Conservation (phyloP, 2,113 vertebrate genomes). For the Poecile atricapillus region DNA sequence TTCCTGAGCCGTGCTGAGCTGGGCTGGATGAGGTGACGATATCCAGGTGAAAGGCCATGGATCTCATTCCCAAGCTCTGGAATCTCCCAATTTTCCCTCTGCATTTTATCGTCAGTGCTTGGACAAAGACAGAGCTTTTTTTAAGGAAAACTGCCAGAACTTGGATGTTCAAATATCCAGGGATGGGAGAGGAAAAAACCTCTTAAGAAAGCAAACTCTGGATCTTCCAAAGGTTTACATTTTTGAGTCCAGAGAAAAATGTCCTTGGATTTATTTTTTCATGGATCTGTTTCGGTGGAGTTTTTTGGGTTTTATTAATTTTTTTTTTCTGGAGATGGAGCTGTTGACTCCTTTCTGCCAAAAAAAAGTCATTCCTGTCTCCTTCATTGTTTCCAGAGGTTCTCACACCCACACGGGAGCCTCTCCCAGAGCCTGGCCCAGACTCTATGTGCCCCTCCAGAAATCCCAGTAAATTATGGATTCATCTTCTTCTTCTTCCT, state of each 20-base stretch:
- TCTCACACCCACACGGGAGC: neutral
- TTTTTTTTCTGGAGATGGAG: neutral
- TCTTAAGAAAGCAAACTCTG: neutral
- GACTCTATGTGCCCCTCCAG: neutral
- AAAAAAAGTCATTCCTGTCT: neutral
- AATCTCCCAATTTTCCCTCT: neutral
- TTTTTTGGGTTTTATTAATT: neutral
- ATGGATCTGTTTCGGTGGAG: neutral
- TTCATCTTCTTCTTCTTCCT: neutral
- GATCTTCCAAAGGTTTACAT: neutral
- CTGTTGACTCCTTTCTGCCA: neutral
- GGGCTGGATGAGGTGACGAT: neutral
- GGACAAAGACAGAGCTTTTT: neutral
- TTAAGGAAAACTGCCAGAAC: neutral
- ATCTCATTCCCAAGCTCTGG: neutral
- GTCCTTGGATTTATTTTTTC: neutral
- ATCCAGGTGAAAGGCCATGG: neutral
- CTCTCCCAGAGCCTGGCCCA: neutral
- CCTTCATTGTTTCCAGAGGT: neutral
- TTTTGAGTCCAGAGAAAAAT: neutral
- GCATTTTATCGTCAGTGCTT: neutral
- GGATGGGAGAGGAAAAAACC: neutral
- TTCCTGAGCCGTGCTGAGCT: accelerated
- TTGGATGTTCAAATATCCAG: neutral
- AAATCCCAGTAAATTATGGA: neutral